These are phyloP conservation scores for Psephotus haematonotus DNA, from an alignment of 2,113 vertebrate genomes.

Conservation along the genomic window DNA sequence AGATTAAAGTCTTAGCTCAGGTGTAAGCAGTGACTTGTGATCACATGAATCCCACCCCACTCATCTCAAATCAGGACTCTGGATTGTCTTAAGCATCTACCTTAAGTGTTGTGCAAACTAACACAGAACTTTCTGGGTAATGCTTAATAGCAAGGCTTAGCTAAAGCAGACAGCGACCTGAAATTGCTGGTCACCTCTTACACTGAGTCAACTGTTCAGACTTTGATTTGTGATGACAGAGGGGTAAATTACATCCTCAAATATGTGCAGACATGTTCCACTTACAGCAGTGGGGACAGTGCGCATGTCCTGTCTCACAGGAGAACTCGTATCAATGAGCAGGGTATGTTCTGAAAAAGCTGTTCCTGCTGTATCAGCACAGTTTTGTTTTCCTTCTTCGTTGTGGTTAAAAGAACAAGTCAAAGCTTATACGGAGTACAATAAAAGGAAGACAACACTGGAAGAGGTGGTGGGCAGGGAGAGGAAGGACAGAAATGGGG, in stretches of 20 bases:
- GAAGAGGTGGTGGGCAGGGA: background rate
- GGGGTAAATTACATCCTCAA: background rate
- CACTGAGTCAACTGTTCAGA: background rate
- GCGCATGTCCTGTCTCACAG: accelerated
- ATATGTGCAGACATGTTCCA: background rate
- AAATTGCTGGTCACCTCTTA: background rate
- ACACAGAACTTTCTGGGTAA: background rate
- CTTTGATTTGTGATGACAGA: background rate
- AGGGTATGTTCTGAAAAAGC: background rate
- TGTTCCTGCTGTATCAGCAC: background rate
- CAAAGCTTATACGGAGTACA: background rate
- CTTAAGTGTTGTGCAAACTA: background rate
- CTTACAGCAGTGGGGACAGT: background rate
- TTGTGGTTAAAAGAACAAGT: background rate
- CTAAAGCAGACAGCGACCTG: background rate
- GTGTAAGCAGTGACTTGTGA: background rate
- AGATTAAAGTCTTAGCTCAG: background rate
- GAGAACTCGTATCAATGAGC: background rate
- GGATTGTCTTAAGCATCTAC: background rate
- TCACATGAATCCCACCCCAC: background rate
- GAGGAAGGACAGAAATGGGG: background rate
- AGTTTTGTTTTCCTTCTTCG: background rate
- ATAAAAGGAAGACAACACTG: background rate
- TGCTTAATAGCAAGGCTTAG: background rate
- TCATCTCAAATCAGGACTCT: background rate